Evolutionary conservation across 1,140 invertebrate genomes (phyloP), one percentile per base, ranked within the genome.

Genomic region (Nasonia giraulti): DNA sequence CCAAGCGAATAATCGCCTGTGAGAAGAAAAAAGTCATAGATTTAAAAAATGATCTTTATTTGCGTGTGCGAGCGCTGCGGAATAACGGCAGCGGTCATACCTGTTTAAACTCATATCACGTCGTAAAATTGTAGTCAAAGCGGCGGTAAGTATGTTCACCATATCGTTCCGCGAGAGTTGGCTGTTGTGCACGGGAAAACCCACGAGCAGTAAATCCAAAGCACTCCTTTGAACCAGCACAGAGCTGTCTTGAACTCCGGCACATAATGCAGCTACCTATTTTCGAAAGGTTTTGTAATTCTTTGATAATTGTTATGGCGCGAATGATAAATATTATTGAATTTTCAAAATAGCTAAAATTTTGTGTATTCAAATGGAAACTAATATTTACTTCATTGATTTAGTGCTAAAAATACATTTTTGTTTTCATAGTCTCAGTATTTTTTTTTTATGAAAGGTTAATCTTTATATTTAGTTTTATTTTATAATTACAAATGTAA

Each of bases 91-190:
- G 55, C 14, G 20, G 55, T 6, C 7, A n/a, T 92, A 95, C 94
- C 96, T 95, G 91, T 99, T 99, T 20, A 99, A 94, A 73, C 97
- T 98, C 96, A 98, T 98, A 90, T 99, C 98, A 87, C 98, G 94
- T 73, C 98, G 92, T 14, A 99, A 92, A 85, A 99, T 96, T 1
- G 98, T 97, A 55, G 96, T 95, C 79, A 99, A 92, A 44, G 96
- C 96, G 83, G 97, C 95, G 37, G 96, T 97, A 2, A 98, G 95
- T 78, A 99, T 92, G 78, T 95, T 94, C 11, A 97, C 95, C 94
- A 97, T 95, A 91, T 98, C 97, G 8, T 94, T 92, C 87, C 95
- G 94, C 1, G 95, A 94, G 33, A 98, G 93, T 90, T 97, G 96
- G 85, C 95, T 95, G 83, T 96, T 96, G 89, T 98, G 96, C 92